These are phyloP conservation scores for Sepioteuthis lessoniana DNA, from an alignment of 2,888 invertebrate species.

Conservation along the genomic window DNA sequence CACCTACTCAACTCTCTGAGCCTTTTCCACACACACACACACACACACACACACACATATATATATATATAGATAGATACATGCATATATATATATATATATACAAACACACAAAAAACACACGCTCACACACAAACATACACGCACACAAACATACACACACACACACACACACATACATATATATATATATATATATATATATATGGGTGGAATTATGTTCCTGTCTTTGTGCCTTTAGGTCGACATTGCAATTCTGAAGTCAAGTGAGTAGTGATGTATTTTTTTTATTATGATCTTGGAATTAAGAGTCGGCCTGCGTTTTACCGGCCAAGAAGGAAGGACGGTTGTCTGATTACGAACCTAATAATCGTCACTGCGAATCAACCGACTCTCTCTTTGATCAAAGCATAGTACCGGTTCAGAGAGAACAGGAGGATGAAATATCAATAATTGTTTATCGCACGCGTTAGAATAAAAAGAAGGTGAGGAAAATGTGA, in stretches of 20 bases:
- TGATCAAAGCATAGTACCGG: neutral
- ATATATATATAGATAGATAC: neutral
- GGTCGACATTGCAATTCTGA: neutral
- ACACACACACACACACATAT: neutral
- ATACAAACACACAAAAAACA: too few species aligned
- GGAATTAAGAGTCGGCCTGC: neutral
- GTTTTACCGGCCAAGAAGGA: neutral
- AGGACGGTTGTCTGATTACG: neutral
- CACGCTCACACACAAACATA: too few species aligned
- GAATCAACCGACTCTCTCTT: neutral
- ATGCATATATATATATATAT: too few species aligned
- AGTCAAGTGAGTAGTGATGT: neutral
- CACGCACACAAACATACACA: too few species aligned
- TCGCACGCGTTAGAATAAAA: too few species aligned
- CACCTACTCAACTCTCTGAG: neutral
- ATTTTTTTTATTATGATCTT: neutral
- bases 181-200: neutral
- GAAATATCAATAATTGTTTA: neutral
- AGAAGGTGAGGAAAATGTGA: too few species aligned
- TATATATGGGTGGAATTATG: neutral
- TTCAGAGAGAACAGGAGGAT: neutral
- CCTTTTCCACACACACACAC: too few species aligned
- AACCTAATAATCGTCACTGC: neutral
- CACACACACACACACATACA: neutral
- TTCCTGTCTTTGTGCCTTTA: neutral